Conservation (phyloP, 2,888 invertebrate genomes). For the Acanthopleura granulata region DNA sequence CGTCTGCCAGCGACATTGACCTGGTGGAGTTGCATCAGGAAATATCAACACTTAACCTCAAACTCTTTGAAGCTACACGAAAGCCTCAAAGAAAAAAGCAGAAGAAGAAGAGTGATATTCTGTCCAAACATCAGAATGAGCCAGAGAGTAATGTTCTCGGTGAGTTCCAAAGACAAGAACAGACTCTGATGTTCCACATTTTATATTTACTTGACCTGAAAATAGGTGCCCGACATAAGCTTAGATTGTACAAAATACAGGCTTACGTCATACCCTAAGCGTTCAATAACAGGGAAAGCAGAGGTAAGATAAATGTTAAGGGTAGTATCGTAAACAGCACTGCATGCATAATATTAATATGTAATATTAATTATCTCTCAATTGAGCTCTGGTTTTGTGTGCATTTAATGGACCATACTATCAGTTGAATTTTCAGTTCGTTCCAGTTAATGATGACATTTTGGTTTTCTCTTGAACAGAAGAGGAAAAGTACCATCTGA, state of each 20-base stretch:
- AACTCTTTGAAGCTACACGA: slow-evolving; percentile 37
- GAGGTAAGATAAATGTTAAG: too few relatives aligned
- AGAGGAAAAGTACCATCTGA: slow-evolving; percentile 50
- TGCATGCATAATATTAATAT: too few relatives aligned
- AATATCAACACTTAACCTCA: slow-evolving; percentile 41
- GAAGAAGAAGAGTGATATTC: slow-evolving; percentile 31
- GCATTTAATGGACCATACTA: too few relatives aligned
- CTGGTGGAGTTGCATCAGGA: slow-evolving; percentile 44
- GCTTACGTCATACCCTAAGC: too few relatives aligned
- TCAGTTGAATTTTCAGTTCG: too few relatives aligned
- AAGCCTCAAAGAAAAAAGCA: slow-evolving; percentile 48
- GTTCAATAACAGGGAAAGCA: too few relatives aligned
- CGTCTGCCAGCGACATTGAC: slow-evolving; percentile 47
- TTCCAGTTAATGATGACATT: neutral
- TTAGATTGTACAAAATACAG: too few relatives aligned
- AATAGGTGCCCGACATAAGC: too few relatives aligned
- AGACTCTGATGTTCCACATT: neutral
- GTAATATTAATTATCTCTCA: too few relatives aligned
- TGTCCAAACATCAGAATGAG: slow-evolving; percentile 41
- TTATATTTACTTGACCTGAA: too few relatives aligned
- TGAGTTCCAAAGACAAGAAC: slow-evolving; percentile 21
- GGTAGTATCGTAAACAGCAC: too few relatives aligned
- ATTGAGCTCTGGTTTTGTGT: too few relatives aligned
- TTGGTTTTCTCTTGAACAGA: slow-evolving; percentile 36
- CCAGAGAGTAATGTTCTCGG: slow-evolving; percentile 49